Evolutionary conservation across 2,888 invertebrate species (phyloP).

Genomic region (Altica lythri): DNA sequence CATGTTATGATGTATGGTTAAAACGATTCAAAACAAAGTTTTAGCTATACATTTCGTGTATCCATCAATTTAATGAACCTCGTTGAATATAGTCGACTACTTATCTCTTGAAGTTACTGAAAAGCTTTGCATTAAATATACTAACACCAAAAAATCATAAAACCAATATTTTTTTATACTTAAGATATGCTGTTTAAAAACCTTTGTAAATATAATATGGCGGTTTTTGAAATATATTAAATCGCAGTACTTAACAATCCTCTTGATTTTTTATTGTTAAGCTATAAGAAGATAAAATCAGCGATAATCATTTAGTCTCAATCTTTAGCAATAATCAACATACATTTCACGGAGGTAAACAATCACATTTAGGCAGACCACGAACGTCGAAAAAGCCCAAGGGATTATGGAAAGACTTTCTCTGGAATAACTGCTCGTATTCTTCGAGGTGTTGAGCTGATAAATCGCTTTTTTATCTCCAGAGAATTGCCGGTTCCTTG

Average conservation of each 20-base stretch:
- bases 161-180: too few species aligned
- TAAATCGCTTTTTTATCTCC: slow-evolving; percentile 22
- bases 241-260: too few species aligned
- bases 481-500: slow-evolving; percentile 18
- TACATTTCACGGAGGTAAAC: slow-evolving; percentile 25
- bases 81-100: too few species aligned
- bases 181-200: too few species aligned
- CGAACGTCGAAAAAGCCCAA: slow-evolving; percentile 19
- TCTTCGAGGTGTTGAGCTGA: slow-evolving; percentile 26
- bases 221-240: too few species aligned
- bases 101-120: too few species aligned
- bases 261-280: too few species aligned
- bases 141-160: too few species aligned
- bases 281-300: slow-evolving; percentile 4
- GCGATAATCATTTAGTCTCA: slow-evolving; percentile 1
- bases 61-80: slow-evolving; percentile 13
- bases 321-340: slow-evolving; percentile 14
- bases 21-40: slow-evolving; percentile 10
- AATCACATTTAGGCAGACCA: slow-evolving; percentile 28
- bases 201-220: too few species aligned
- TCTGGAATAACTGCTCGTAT: slow-evolving; percentile 25
- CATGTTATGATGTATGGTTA: slow-evolving; percentile 27
- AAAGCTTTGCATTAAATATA: too few species aligned
- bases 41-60: slow-evolving; percentile 13
- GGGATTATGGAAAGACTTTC: slow-evolving; percentile 22